Evolutionary conservation across 2,888 invertebrate genomes (phyloP).

Genomic region (Neoscelio sp.): DNA sequence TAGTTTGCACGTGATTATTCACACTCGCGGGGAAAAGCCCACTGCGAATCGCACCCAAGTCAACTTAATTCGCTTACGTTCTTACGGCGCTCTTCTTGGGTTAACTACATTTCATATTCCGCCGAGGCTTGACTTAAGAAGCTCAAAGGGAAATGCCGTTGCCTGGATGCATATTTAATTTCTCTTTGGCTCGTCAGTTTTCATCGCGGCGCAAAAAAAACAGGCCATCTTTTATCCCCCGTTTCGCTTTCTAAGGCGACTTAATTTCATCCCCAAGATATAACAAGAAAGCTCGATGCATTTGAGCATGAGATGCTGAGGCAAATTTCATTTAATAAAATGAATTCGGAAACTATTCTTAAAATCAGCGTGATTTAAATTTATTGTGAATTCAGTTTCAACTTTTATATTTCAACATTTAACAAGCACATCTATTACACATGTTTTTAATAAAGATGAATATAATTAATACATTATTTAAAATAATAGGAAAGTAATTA

Average conservation of each 20-base stretch:
- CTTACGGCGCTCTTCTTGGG: conserved; percentile 33
- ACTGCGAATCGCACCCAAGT: conserved; percentile 32
- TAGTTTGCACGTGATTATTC: conserved; percentile 34
- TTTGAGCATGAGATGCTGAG: conserved; percentile 6
- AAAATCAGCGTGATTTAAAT: no score
- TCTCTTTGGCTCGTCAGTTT: conserved; percentile 58
- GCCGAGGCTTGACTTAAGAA: conserved; percentile 44
- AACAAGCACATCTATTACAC: no score
- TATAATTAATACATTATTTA: no score
- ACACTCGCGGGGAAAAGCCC: conserved; percentile 24
- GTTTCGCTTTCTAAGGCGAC: conserved; percentile 45
- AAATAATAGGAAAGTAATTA: no score
- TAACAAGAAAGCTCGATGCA: conserved; percentile 1
- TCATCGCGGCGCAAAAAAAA: conserved; percentile 50
- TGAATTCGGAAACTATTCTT: background rate
- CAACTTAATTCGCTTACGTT: conserved; percentile 51
- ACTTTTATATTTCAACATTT: no score
- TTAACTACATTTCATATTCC: conserved; percentile 55
- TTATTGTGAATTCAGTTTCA: no score
- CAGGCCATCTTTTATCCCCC: conserved; percentile 30
- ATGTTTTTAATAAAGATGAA: no score
- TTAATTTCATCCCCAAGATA: conserved; percentile 51
- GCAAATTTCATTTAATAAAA: conserved; percentile 19
- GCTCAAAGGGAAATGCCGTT: conserved; percentile 52
- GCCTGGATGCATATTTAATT: conserved; percentile 54